A percentile compares a stretch with the other conserved stretches of the same genome.
phyloP scores from a whole-genome alignment of 2,113 vertebrate species.

The Lontra canadensis region DNA sequence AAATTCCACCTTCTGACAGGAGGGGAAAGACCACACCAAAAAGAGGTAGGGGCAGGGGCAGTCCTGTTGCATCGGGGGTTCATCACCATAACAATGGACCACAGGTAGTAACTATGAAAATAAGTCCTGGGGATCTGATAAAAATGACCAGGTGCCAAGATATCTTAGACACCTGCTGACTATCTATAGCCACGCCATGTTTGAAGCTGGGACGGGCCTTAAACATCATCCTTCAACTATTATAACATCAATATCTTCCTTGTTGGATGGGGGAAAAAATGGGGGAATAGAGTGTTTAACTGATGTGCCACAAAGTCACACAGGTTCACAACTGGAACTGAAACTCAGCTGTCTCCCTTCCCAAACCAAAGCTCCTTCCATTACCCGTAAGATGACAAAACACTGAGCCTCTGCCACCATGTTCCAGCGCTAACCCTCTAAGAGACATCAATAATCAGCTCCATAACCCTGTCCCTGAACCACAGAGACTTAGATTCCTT shows the following conservation, averaged over 20 bases:
- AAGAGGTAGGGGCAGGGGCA: neutral
- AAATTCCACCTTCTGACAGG: neutral
- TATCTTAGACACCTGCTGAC: neutral
- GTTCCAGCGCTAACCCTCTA: neutral
- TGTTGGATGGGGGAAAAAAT: neutral
- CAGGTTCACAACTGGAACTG: neutral
- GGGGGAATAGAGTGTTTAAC: neutral
- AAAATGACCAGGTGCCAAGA: neutral
- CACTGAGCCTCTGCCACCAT: neutral
- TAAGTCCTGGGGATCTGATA: neutral
- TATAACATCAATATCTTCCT: neutral
- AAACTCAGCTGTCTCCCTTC: neutral
- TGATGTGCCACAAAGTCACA: neutral
- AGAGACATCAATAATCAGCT: neutral
- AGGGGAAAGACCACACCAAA: neutral
- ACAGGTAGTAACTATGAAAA: neutral
- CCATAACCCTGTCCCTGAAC: neutral
- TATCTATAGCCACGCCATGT: neutral
- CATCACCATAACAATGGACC: neutral
- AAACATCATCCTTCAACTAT: neutral
- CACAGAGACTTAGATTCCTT: neutral
- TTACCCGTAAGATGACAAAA: neutral
- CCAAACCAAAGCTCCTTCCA: neutral
- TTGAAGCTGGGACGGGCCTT: neutral
- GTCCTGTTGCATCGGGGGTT: fast-evolving